Base-by-base conservation (phyloP, 1,140 invertebrate species). In the Plutomurus gul region DNA sequence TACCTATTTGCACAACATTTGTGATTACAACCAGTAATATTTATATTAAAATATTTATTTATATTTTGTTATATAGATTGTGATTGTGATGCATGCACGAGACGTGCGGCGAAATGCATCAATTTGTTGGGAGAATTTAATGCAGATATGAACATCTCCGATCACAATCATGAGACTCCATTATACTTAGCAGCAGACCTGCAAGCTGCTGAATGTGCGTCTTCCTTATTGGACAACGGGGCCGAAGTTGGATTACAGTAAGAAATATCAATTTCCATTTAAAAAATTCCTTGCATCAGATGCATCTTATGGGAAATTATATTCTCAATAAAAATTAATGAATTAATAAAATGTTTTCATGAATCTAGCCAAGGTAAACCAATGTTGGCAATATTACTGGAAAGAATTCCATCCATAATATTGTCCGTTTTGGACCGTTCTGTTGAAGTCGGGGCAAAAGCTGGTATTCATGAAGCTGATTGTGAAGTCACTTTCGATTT, bases 401-500 rank as follows among this genome's bases (percentile, higher is more conserved):
- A 82, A 60, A 77, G 39, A 33, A 27, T 82, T 37, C 81, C 81
- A 4, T 33, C 60, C 1, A 56, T 82, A 13, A 72, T 82, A 11
- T 25, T 76, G 13, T 46, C 77, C 16, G 70, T 82, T 30, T 76
- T 82, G 37, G 81, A 82, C 39, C 39, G 65, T 16, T 49, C 81
- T 4, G 71, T 81, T 22, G 27, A 65, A 18, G 36, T 71, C 10
- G 49, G 37, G 11, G 16, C 43, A 0, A 72, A 79, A 49, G 13
- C n/a, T n/a, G 16, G 18, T 10, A 60, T 49, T 49, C 74, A 82
- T 77, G 56, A 79, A 6, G 8, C 40, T 1, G 56, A 72, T 25
- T 73, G 78, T 36, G 72, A 82, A 72, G 18, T 82, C 4, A 75
- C 43, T 1, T 82, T 78, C 75, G 76, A 81, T 72, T 8, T 78